Percentiles rank a stretch among this genome's conserved stretches.
Evolutionary conservation across 2,888 invertebrate species (phyloP).

Genomic region (Drosophila paramelanica): DNA sequence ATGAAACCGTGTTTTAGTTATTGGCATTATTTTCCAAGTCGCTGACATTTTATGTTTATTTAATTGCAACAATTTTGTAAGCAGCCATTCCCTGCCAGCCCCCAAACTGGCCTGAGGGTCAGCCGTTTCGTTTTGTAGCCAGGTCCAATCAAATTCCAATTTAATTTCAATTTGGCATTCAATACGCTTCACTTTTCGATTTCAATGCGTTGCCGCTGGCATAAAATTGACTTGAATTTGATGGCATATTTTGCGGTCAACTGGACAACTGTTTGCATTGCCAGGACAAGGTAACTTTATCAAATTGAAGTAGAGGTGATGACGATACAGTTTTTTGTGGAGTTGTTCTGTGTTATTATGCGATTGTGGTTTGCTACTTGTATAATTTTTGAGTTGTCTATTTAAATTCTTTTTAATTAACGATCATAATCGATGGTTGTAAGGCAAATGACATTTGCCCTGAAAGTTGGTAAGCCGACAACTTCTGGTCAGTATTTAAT

Average conservation of each 20-base stretch:
- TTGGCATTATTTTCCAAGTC: conserved; percentile 69
- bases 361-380: conserved; percentile 32
- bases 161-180: conserved; percentile 67
- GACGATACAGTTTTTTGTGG: conserved; percentile 12
- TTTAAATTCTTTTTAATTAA: conserved; percentile 42
- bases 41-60: conserved; percentile 76
- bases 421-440: too few species aligned
- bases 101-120: conserved; percentile 23
- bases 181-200: conserved; percentile 70
- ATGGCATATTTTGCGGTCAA: conserved; percentile 73
- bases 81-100: conserved; percentile 1
- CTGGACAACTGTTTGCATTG: conserved; percentile 40
- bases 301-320: not conserved
- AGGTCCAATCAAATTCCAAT: conserved; percentile 66
- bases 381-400: conserved; percentile 34
- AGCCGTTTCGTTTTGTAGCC: conserved; percentile 27
- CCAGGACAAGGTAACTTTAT: conserved; percentile 1
- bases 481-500: too few species aligned
- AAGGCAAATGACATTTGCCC: too few species aligned
- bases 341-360: conserved; percentile 18
- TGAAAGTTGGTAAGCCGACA: too few species aligned
- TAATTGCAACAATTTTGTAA: conserved; percentile 61
- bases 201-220: conserved; percentile 52
- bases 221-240: conserved; percentile 51
- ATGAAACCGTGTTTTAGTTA: conserved; percentile 45